phyloP scores from a whole-genome alignment of 2,797 vertebrate species.

The Acanthis flammea region DNA sequence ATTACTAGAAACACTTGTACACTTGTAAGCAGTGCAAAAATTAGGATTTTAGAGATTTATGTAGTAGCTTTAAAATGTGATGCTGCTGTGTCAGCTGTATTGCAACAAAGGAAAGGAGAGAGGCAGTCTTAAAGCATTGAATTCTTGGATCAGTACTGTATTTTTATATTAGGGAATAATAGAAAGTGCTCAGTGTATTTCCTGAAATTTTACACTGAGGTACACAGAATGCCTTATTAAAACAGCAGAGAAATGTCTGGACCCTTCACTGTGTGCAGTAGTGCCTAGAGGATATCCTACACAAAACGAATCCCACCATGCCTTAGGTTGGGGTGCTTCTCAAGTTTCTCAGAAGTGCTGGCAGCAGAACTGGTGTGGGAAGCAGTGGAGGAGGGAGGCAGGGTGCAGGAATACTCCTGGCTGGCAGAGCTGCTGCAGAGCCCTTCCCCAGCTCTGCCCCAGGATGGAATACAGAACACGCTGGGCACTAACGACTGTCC shows the following conservation, averaged over 20 bases:
- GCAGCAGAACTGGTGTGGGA: neutral
- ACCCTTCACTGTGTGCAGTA: neutral
- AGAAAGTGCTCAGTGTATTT: neutral
- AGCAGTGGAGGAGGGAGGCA: neutral
- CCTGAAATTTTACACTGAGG: neutral
- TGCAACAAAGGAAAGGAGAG: neutral
- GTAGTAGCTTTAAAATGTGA: neutral
- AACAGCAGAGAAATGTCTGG: neutral
- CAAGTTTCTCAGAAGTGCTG: neutral
- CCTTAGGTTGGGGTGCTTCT: neutral
- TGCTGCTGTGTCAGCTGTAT: neutral
- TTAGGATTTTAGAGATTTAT: neutral
- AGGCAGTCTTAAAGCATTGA: neutral
- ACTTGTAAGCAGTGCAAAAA: neutral
- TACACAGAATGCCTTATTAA: neutral
- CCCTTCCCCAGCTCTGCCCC: neutral
- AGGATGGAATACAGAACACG: accelerated
- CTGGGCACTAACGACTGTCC: neutral
- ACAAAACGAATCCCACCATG: accelerated
- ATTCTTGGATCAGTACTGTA: neutral
- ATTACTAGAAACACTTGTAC: neutral
- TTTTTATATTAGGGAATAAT: neutral
- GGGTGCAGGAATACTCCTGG: neutral
- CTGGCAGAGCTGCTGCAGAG: neutral
- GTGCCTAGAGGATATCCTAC: neutral